Conservation (phyloP, 2,888 invertebrate species). For the Pachycephus smyrnensis region DNA sequence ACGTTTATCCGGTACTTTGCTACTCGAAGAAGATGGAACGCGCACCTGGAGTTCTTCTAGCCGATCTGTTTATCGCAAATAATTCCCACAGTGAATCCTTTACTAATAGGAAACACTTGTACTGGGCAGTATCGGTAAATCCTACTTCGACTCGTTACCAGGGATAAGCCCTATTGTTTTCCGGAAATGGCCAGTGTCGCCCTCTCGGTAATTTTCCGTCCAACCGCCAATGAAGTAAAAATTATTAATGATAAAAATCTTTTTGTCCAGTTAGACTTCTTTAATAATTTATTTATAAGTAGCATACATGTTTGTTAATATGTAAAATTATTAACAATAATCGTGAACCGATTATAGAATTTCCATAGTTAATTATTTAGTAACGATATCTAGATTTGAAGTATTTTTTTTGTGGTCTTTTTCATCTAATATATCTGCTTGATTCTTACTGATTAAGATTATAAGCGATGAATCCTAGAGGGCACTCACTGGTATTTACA, state of each 20-base stretch:
- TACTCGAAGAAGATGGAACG: constrained; percentile 5
- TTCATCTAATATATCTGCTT: too few relatives aligned
- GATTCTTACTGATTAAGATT: not conserved
- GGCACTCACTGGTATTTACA: not conserved
- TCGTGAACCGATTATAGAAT: too few relatives aligned
- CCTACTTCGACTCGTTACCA: not conserved
- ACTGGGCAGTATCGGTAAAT: not conserved
- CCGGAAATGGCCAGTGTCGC: not conserved
- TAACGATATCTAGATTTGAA: too few relatives aligned
- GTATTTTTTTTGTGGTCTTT: too few relatives aligned
- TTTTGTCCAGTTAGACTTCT: too few relatives aligned
- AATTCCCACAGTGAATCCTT: constrained; percentile 36
- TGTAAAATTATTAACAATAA: too few relatives aligned
- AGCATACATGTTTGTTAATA: too few relatives aligned
- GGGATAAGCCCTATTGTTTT: not conserved
- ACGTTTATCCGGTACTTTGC: constrained; percentile 29
- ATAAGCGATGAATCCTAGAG: not conserved
- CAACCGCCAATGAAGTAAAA: too few relatives aligned
- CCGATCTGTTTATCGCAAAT: constrained; percentile 47
- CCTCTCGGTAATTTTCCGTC: not conserved
- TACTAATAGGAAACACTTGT: constrained; percentile 33
- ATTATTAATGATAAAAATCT: too few relatives aligned
- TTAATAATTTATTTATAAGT: too few relatives aligned
- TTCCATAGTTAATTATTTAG: too few relatives aligned
- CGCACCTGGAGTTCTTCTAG: not conserved